Evolutionary conservation across 1,140 invertebrate species (phyloP).

Genomic region (Temnothorax longispinosus): DNA sequence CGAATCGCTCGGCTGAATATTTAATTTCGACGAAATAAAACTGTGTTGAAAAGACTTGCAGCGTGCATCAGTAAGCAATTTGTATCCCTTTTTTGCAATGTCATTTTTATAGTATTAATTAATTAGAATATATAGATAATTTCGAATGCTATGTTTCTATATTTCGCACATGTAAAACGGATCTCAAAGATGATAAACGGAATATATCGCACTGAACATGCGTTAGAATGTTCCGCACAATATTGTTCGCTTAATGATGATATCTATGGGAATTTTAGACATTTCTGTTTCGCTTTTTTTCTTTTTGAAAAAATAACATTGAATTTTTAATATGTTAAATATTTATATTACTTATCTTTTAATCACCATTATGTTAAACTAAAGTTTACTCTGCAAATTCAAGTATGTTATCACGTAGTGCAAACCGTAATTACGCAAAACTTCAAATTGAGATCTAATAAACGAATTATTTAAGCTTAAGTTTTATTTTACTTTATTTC

Average conservation of each 20-base stretch:
- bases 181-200: not conserved
- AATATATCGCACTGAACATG: not conserved
- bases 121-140: not conserved
- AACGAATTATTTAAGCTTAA: too few species aligned
- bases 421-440: too few species aligned
- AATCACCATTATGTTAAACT: not conserved
- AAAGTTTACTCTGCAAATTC: not conserved
- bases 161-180: not conserved
- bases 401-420: too few species aligned
- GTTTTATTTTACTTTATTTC: too few species aligned
- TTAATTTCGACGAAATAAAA: constrained; percentile 36
- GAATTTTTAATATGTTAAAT: not conserved
- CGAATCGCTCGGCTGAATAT: constrained; percentile 33
- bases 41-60: not conserved
- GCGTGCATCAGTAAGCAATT: not conserved
- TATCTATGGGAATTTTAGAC: not conserved
- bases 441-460: too few species aligned
- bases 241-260: not conserved
- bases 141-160: not conserved
- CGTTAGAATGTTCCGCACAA: not conserved
- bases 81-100: not conserved
- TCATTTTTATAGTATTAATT: constrained; percentile 26
- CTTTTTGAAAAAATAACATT: not conserved
- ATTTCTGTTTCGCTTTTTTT: not conserved
- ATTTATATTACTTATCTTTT: not conserved